phyloP scores from a whole-genome alignment of 2,113 vertebrate species.

The Catharus bicknelli region DNA sequence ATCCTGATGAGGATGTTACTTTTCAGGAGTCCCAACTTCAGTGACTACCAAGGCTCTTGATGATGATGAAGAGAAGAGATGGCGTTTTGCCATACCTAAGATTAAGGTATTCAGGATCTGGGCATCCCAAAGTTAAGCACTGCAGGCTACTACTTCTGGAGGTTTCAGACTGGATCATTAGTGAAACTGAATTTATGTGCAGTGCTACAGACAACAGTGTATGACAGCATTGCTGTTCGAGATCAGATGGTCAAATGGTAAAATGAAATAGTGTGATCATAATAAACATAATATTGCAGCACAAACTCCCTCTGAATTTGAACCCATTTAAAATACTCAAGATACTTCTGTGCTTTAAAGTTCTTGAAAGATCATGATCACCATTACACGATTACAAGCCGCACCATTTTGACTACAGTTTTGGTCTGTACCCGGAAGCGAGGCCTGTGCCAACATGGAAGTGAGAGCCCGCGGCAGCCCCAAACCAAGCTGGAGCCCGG shows the following conservation, averaged over 20 bases:
- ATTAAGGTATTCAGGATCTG: not conserved
- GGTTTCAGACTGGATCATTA: not conserved
- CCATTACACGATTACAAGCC: no score
- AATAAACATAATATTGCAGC: not conserved
- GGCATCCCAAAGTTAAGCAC: not conserved
- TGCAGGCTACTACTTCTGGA: not conserved
- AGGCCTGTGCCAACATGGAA: no score
- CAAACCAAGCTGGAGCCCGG: no score
- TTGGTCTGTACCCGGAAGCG: no score
- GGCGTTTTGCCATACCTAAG: not conserved
- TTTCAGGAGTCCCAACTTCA: not conserved
- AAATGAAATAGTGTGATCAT: not conserved
- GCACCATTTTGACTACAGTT: no score
- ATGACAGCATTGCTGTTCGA: not conserved
- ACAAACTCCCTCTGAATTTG: not conserved
- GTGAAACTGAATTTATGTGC: not conserved
- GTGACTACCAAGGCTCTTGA: not conserved
- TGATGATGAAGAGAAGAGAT: not conserved
- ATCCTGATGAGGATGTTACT: not conserved
- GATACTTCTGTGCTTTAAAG: not conserved
- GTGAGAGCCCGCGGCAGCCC: no score
- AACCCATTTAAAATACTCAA: not conserved
- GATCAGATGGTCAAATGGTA: not conserved
- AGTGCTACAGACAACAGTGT: not conserved
- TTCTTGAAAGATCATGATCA: not conserved